Conservation (phyloP, 2,888 invertebrate genomes). For the Callimorpha dominula region DNA sequence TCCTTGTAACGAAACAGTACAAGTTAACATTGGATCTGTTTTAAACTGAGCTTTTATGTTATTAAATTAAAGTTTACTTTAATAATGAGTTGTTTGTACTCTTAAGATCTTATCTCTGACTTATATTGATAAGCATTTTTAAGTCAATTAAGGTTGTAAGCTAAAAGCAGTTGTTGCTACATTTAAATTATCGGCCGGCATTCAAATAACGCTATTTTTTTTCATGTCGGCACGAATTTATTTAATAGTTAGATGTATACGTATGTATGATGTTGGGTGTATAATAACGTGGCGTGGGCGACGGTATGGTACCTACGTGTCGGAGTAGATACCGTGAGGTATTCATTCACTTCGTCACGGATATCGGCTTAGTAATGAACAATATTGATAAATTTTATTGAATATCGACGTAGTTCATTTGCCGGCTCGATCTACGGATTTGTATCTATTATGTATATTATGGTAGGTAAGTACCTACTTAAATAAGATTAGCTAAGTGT, state of each 20-base stretch:
- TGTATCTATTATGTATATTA: conserved; percentile 19
- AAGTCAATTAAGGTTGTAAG: conserved; percentile 87
- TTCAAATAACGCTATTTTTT: conserved; percentile 87
- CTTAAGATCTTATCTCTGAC: conserved; percentile 57
- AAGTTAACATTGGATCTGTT: conserved; percentile 56
- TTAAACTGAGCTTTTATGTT: conserved; percentile 54
- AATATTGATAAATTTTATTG: conserved; percentile 60
- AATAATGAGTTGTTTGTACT: conserved; percentile 32
- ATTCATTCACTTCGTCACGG: conserved; percentile 73
- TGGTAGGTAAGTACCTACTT: background rate
- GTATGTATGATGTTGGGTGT: conserved; percentile 76
- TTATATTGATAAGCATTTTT: conserved; percentile 86
- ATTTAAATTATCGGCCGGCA: conserved; percentile 87
- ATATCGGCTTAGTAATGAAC: conserved; percentile 61
- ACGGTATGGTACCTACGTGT: conserved; percentile 57
- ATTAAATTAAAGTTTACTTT: conserved; percentile 59
- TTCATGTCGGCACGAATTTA: conserved; percentile 86
- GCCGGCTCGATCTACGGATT: conserved; percentile 25
- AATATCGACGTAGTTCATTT: conserved; percentile 45
- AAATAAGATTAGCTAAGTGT: conserved; percentile 5
- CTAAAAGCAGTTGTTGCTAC: conserved; percentile 87
- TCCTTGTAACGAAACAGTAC: conserved; percentile 65
- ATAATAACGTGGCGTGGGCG: conserved; percentile 76
- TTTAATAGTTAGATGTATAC: conserved; percentile 78
- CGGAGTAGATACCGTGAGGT: conserved; percentile 56